Evolutionary conservation across 2,113 vertebrate genomes (phyloP).

Genomic region (Dromaius novaehollandiae): DNA sequence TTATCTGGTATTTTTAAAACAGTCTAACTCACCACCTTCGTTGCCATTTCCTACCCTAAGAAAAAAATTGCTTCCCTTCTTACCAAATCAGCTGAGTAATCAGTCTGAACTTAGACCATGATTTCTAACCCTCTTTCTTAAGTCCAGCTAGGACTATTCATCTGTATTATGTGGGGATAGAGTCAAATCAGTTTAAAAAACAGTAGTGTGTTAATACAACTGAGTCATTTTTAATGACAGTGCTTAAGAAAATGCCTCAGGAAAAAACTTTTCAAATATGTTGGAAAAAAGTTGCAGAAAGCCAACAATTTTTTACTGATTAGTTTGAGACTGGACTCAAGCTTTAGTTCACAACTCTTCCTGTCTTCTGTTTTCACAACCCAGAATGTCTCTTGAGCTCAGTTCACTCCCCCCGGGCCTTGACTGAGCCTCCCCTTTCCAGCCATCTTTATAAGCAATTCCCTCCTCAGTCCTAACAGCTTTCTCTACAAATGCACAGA

Average conservation of each 20-base stretch:
- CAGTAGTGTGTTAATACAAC: not conserved
- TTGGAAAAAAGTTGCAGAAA: not conserved
- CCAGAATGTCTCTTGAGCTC: not conserved
- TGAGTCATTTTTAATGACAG: not conserved
- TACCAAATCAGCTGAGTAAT: not conserved
- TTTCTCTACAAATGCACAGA: not conserved
- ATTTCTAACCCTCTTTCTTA: not conserved
- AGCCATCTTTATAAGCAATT: not conserved
- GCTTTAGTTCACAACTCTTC: not conserved
- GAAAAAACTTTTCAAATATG: not conserved
- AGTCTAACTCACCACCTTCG: not conserved
- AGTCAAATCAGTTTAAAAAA: not conserved
- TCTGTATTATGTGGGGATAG: not conserved
- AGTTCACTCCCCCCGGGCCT: not conserved
- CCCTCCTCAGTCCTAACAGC: not conserved
- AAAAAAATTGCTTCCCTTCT: not conserved
- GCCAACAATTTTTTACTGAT: not conserved
- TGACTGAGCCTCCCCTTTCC: not conserved
- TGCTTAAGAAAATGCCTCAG: not conserved
- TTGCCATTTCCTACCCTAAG: not conserved
- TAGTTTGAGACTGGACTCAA: not conserved
- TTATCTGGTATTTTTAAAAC: not conserved
- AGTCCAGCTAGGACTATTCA: not conserved
- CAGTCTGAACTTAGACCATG: not conserved
- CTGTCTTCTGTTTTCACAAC: not conserved